Evolutionary conservation across 1,140 invertebrate genomes (phyloP).

Genomic region (Oncopeltus fasciatus): DNA sequence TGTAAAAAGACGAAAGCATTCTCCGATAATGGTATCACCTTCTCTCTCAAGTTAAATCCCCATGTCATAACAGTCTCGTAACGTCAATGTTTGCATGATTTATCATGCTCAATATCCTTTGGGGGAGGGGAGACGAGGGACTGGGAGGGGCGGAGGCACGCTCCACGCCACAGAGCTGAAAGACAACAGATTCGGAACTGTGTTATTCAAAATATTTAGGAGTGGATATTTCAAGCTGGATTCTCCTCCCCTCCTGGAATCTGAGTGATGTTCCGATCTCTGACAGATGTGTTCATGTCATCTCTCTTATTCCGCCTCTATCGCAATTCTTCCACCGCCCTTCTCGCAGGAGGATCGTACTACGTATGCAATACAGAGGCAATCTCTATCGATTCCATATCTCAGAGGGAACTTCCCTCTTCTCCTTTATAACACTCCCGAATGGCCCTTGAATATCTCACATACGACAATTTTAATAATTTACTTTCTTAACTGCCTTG

Average conservation of each 20-base stretch:
- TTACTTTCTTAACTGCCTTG: too few relatives aligned
- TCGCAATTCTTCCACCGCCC: background rate
- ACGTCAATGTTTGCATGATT: conserved; percentile 3
- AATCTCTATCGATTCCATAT: conserved; percentile 1
- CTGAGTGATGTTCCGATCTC: background rate
- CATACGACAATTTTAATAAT: too few relatives aligned
- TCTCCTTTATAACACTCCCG: too few relatives aligned
- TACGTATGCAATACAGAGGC: too few relatives aligned
- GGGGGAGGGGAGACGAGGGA: background rate
- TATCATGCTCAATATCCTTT: background rate
- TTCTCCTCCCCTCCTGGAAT: too few relatives aligned
- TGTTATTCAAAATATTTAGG: conserved; percentile 5
- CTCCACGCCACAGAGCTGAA: too few relatives aligned
- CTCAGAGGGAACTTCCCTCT: too few relatives aligned
- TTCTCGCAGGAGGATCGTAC: too few relatives aligned
- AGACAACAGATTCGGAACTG: too few relatives aligned
- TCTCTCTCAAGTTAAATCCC: background rate
- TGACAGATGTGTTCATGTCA: background rate
- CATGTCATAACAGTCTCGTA: background rate
- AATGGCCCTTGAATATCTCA: too few relatives aligned
- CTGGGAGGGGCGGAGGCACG: too few relatives aligned
- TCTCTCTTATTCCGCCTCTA: background rate
- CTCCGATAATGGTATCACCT: background rate
- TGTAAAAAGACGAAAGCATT: background rate
- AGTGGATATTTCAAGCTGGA: background rate